Conservation (phyloP, 2,888 invertebrate genomes). For the Aporophyla nigra region DNA sequence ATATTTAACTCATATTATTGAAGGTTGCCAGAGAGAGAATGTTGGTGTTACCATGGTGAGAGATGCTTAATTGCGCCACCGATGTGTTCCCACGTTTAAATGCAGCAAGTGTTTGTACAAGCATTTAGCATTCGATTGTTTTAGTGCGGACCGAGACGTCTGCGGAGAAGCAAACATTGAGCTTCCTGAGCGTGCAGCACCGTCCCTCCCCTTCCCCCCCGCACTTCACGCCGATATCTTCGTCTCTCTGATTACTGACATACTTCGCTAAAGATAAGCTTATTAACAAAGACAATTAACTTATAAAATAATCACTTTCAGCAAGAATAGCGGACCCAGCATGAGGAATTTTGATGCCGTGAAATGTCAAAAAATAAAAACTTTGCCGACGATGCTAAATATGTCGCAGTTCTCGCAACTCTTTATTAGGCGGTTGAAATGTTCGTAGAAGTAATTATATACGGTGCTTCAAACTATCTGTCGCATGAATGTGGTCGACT, state of each 20-base stretch:
- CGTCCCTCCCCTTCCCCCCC: conserved; percentile 45
- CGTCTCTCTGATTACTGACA: conserved; percentile 48
- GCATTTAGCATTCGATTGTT: conserved; percentile 91
- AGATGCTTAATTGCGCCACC: conserved; percentile 87
- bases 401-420: conserved; percentile 83
- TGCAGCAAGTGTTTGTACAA: conserved; percentile 88
- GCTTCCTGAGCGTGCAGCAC: conserved; percentile 78
- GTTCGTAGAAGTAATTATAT: conserved; percentile 89
- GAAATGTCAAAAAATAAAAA: conserved; percentile 77
- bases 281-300: conserved; percentile 55
- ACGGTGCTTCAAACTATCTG: conserved; percentile 86
- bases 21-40: conserved; percentile 74
- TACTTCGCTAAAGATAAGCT: conserved; percentile 57
- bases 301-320: conserved; percentile 53
- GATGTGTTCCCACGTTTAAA: conserved; percentile 89
- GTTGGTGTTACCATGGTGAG: conserved; percentile 76
- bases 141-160: conserved; percentile 89
- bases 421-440: conserved; percentile 84
- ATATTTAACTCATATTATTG: conserved; percentile 32
- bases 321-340: conserved; percentile 28
- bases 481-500: conserved; percentile 79
- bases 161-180: conserved; percentile 86
- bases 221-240: conserved; percentile 49
- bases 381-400: conserved; percentile 73
- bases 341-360: conserved; percentile 68